Base-by-base conservation (phyloP, 1,140 invertebrate genomes). In the Drosophila lini region DNA sequence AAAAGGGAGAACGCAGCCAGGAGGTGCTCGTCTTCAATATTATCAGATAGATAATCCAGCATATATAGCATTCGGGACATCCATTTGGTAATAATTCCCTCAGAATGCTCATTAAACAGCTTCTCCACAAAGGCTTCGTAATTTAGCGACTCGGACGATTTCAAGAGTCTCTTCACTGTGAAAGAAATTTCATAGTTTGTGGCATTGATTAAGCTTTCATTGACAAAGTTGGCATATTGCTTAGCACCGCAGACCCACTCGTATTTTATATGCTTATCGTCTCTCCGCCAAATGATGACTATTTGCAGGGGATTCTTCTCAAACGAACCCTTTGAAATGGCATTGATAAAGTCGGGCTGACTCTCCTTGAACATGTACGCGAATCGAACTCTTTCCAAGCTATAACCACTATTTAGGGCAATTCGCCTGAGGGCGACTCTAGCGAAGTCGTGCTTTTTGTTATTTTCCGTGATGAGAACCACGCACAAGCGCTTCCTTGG, bases 241-340 rank as follows among this genome's bases (percentile, higher is more conserved):
- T 84, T 75, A 11, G 94, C 94, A 48, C 94, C 94, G 64, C 94
- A 93, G 5, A 97, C 92, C 97, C 98, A 99, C 88, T 98, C 97
- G 90, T 98, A 99, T 86, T 97, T 97, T n/a, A 98, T 93, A 60
- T 96, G 95, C 22, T 95, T 95, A 16, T 95, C 94, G 91, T 98
- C 97, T 45, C 96, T 94, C 19, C 98, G 94, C 97, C 98, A 99
- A 68, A 99, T 95, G 34, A 99, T 96, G 1, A 98, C 97, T 47
- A 97, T 95, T 42, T 96, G 94, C 47, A 96, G 92, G 32, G 95
- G 91, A 41, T 96, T 94, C 68, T 96, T 95, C 15, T 74, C 83
- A 4, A 93, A 93, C 5, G 92, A 90, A 41, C 94, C 93, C 69
- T 93, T 93, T 9, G 92, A 88, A 36, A 92, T 80, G 6, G 92